These are phyloP conservation scores for Harpalus rufipes DNA, from an alignment of 2,888 invertebrate genomes.

Conservation along the genomic window DNA sequence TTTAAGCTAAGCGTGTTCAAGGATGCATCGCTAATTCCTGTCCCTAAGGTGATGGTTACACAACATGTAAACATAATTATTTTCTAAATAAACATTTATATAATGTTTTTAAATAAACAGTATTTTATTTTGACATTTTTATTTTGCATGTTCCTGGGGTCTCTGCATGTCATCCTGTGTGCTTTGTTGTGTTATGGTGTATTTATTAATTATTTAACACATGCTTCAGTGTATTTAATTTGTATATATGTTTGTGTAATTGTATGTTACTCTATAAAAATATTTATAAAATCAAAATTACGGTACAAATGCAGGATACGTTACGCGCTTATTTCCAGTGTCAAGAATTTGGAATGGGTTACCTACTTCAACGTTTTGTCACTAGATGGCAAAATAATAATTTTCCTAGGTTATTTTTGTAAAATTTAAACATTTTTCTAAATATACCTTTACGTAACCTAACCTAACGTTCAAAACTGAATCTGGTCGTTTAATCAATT, in stretches of 20 bases:
- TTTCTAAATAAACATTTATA: conserved; percentile 76
- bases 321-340: too few species aligned
- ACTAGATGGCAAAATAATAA: too few species aligned
- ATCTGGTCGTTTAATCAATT: too few species aligned
- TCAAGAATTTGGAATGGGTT: too few species aligned
- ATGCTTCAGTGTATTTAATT: conserved; percentile 45
- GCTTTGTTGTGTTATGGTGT: conserved; percentile 45
- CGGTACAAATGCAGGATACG: too few species aligned
- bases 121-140: conserved; percentile 73
- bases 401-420: too few species aligned
- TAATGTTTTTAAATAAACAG: conserved; percentile 74
- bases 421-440: too few species aligned
- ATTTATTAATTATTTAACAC: conserved; percentile 42
- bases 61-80: conserved; percentile 73
- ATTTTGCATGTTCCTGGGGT: conserved; percentile 67
- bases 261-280: conserved; percentile 35
- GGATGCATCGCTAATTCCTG: conserved; percentile 64
- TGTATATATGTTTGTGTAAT: conserved; percentile 28
- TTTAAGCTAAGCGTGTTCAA: conserved; percentile 58
- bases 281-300: conserved; percentile 23
- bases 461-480: too few species aligned
- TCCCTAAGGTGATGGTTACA: conserved; percentile 75
- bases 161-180: conserved; percentile 61
- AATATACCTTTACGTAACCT: too few species aligned
- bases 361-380: too few species aligned